Base-by-base conservation (phyloP, 2,113 vertebrate genomes). In the Cettia cetti region DNA sequence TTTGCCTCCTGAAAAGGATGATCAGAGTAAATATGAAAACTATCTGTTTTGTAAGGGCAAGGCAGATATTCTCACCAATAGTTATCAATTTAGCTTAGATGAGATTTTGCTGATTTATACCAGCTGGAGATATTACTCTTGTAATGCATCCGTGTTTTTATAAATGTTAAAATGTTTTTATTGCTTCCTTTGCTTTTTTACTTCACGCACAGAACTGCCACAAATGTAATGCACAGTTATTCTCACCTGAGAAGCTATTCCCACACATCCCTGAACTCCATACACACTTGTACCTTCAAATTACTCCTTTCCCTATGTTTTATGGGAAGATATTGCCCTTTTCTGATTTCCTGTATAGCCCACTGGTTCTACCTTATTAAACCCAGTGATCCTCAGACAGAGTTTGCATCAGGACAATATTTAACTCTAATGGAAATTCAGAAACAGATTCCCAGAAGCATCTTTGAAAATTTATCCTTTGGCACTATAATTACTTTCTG, bases 391-490 rank as follows among this genome's bases (percentile, higher is more conserved):
- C 60, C 57, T 89, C 61, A 81, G 86, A 16, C 72, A 85, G 59
- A 16, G 10, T 71, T 88, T 75, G 52, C 56, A 75, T 22, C 70
- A 56, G 28, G 19, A 82, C 50, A 68, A 44, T 80, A 68, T 86
- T 93, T 86, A 88, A 88, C 45, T 93, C 71, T 54, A 96, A 70
- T 24, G 45, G 65, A 86, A 92, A 88, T 54, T 78, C 0, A 0
- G 31, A 52, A 94, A 90, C 44, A 92, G 56, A 92, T 78, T 94
- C 86, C 72, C 86, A 54, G 53, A 70, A 68, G 49, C 4, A 24
- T 63, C 13, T 70, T 80, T 77, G 54, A 82, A 95, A 93, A 88
- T 77, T 63, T 54, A 78, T 92, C 68, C 54, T 92, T 92, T 90
- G 75, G n/a, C 39, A 30, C 78, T 54, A 54, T 80, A 77, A 85